A percentile compares a stretch with the other conserved stretches of the same genome.
Evolutionary conservation across 2,797 vertebrate species (phyloP).

Genomic region (Gallinago nigripennis): DNA sequence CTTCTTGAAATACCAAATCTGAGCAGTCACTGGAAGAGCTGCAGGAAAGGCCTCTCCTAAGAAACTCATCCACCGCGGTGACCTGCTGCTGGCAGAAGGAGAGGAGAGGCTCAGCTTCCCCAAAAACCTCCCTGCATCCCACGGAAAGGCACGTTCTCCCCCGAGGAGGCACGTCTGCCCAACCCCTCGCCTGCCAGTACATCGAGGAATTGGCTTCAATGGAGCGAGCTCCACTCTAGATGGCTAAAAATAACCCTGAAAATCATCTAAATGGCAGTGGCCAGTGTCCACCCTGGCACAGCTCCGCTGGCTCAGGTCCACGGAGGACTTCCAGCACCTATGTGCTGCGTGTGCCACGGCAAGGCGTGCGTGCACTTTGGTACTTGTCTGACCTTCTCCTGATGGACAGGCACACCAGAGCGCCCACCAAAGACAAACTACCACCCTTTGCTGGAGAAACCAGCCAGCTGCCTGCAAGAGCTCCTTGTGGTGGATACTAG

Average conservation of each 20-base stretch:
- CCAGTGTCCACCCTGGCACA: not conserved
- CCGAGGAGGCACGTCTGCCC: too few species aligned
- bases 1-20: not conserved
- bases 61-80: not conserved
- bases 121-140: not conserved
- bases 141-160: not conserved
- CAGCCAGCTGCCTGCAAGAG: not conserved
- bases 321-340: not conserved
- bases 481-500: not conserved
- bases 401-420: not conserved
- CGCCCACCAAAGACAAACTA: not conserved
- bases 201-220: not conserved
- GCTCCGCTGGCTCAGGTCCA: not conserved
- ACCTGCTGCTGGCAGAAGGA: not conserved
- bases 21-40: not conserved
- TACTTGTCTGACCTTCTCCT: not conserved
- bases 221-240: not conserved
- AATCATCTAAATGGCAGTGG: not conserved
- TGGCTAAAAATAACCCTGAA: not conserved
- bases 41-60: not conserved
- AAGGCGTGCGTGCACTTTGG: not conserved
- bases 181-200: not conserved
- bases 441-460: not conserved
- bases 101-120: not conserved
- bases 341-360: fast-evolving